phyloP scores from a whole-genome alignment of 2,797 vertebrate species.

The Manis pentadactyla region DNA sequence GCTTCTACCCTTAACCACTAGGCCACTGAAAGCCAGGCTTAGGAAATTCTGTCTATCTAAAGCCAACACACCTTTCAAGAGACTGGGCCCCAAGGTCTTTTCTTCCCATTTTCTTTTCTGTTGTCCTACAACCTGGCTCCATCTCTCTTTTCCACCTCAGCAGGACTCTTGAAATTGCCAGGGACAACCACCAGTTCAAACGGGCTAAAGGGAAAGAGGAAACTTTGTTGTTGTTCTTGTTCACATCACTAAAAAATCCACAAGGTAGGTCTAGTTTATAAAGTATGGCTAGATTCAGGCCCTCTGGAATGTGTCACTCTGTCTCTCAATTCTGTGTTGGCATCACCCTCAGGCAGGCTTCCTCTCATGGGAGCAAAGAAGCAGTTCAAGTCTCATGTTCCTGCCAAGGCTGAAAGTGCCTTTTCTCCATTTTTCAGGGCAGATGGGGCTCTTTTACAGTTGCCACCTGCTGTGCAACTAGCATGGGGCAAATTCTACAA shows the following conservation, averaged over 20 bases:
- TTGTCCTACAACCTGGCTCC: background rate
- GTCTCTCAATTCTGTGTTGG: background rate
- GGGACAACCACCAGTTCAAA: background rate
- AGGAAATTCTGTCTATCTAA: background rate
- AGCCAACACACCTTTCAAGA: background rate
- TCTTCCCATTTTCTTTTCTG: background rate
- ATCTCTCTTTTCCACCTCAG: background rate
- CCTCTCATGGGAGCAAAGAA: background rate
- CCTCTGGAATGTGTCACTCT: background rate
- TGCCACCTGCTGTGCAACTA: background rate
- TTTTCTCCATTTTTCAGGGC: background rate
- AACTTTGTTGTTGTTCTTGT: background rate
- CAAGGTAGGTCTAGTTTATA: background rate
- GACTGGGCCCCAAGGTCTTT: background rate
- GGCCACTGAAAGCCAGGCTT: background rate
- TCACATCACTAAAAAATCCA: background rate
- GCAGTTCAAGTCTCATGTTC: background rate
- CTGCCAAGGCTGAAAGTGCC: background rate
- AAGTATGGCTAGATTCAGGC: background rate
- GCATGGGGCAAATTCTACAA: background rate
- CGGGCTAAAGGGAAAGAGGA: background rate
- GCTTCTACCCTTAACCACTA: background rate
- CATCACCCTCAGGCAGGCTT: background rate
- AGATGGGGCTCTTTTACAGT: background rate
- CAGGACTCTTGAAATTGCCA: background rate